phyloP scores from a whole-genome alignment of 2,113 vertebrate species.

The Bos javanicus region DNA sequence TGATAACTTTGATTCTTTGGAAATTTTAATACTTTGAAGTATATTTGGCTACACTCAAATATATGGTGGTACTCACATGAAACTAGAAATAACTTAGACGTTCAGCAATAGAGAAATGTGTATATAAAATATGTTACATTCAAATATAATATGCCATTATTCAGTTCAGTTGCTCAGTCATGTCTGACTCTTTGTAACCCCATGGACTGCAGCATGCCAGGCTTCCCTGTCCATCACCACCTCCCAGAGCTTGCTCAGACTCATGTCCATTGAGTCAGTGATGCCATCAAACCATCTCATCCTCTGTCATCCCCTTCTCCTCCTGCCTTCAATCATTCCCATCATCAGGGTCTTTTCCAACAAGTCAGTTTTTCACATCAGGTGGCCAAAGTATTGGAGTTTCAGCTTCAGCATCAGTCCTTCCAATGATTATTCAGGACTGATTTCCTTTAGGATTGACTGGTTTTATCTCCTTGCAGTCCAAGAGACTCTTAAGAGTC shows the following conservation, averaged over 20 bases:
- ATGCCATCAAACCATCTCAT: not conserved
- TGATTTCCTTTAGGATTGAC: not conserved
- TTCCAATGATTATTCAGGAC: not conserved
- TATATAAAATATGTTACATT: not conserved
- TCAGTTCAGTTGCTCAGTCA: not conserved
- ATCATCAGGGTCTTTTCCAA: not conserved
- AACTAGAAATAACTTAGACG: not conserved
- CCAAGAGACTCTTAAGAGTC: not conserved
- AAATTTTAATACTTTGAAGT: not conserved
- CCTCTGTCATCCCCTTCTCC: not conserved
- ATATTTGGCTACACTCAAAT: not conserved
- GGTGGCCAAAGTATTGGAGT: not conserved
- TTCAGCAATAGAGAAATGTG: not conserved
- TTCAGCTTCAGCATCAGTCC: not conserved
- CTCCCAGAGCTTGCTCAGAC: not conserved
- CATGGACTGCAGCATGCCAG: not conserved
- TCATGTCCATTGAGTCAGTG: not conserved
- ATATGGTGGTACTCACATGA: not conserved
- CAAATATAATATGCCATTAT: not conserved
- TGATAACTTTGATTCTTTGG: not conserved
- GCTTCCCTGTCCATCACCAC: not conserved
- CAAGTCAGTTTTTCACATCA: rapidly evolving
- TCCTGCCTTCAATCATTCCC: not conserved
- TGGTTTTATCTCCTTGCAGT: not conserved
- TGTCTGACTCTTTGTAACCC: not conserved